Base-by-base conservation (phyloP, 2,113 vertebrate genomes). In the Chaetorhynchus papuensis region DNA sequence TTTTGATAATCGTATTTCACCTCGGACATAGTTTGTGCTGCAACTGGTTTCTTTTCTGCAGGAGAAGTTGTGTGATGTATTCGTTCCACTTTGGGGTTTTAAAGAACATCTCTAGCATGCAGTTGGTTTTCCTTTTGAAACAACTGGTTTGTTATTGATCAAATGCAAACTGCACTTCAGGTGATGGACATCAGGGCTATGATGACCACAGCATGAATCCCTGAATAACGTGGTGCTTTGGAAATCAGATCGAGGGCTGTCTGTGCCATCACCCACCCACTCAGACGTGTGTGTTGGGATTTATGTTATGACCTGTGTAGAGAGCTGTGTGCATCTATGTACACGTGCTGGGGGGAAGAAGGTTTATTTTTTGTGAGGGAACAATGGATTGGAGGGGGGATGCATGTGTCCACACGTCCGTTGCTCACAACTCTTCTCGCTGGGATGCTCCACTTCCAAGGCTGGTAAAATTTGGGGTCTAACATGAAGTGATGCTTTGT, bases 111-210 rank as follows among this genome's bases (percentile, higher is more conserved):
- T 84, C 37, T 28, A 47, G 33, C 41, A 13, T 8, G 17, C 60
- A 87, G 65, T 87, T 94, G 57, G 39, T 87, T 93, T 89, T 64
- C 28, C 44, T 76, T 94, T 74, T 71, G 84, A 83, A 93, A 94
- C 47, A 85, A 77, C 64, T 41, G 30, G 52, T 68, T 92, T 15
- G 9, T 61, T 94, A 89, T 54, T 41, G 91, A 90, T 53, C 49
- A 91, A 57, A 83, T 56, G 41, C 18, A 65, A 93, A 86, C 85
- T 7, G 3, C 57, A 33, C 37, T 80, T 92, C 79, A 83, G 52
- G 63, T 84, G 66, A 54, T 65, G 87, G 56, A 27, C 63, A 17
- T 89, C 30, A 57, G 72, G 54, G 37, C 76, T 74, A 31, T 31
- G 66, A 92, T 57, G 74, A 68, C 78, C 60, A 60, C 72, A 72